These are phyloP conservation scores for Pammene aurita DNA, from an alignment of 2,888 invertebrate species.

Conservation along the genomic window DNA sequence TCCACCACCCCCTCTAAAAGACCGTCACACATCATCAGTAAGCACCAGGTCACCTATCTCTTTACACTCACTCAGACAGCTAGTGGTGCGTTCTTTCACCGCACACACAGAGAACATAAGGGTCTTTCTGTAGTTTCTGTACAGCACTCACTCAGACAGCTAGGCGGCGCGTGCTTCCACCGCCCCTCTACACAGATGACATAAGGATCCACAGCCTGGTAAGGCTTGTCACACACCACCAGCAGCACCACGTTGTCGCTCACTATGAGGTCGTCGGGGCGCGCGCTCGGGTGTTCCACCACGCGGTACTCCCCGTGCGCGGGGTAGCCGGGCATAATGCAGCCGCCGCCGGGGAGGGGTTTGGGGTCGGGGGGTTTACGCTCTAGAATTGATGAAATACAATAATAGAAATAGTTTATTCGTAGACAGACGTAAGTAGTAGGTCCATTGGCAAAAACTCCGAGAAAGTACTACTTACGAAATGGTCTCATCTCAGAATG, in stretches of 20 bases:
- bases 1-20: no score
- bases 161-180: conserved; percentile 1
- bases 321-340: conserved; percentile 8
- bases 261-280: background rate
- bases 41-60: no score
- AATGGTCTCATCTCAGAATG: no score
- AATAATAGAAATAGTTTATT: no score
- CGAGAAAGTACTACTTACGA: no score
- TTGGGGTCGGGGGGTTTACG: background rate
- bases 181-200: conserved; percentile 15
- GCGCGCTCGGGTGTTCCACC: background rate
- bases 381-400: background rate
- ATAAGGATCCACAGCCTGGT: background rate
- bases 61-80: no score
- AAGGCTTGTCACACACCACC: conserved; percentile 8
- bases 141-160: conserved; percentile 13
- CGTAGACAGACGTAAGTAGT: no score
- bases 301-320: conserved; percentile 14
- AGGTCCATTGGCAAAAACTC: no score
- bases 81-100: no score
- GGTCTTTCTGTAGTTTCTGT: no score
- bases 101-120: no score
- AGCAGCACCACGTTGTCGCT: conserved; percentile 8
- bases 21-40: no score
- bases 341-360: conserved; percentile 3